Evolutionary conservation across 2,888 invertebrate species (phyloP).

Genomic region (Tiliacea citrago): DNA sequence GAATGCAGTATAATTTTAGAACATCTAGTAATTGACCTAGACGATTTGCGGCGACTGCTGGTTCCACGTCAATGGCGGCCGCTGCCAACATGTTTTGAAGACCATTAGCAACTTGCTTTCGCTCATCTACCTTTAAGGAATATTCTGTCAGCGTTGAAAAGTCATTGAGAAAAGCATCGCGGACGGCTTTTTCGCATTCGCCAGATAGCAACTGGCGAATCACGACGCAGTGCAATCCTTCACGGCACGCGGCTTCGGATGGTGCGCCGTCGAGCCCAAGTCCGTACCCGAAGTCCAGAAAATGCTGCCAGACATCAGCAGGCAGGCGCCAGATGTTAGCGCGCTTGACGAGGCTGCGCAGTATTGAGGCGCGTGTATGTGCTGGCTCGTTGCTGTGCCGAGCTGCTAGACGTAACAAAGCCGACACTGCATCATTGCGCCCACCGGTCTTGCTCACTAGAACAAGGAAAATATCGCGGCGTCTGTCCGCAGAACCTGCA

Average conservation of each 20-base stretch:
- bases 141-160: slow-evolving; percentile 77
- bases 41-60: slow-evolving; percentile 44
- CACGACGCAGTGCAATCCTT: slow-evolving; percentile 80
- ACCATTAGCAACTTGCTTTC: slow-evolving; percentile 59
- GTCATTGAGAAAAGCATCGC: slow-evolving; percentile 70
- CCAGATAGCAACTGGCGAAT: slow-evolving; percentile 73
- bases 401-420: slow-evolving; percentile 72
- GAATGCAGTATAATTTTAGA: slow-evolving; percentile 69
- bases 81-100: slow-evolving; percentile 68
- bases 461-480: slow-evolving; percentile 81
- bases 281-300: slow-evolving; percentile 75
- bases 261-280: slow-evolving; percentile 78
- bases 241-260: slow-evolving; percentile 73
- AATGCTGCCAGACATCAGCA: slow-evolving; percentile 71
- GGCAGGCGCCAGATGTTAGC: slow-evolving; percentile 79
- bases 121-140: slow-evolving; percentile 71
- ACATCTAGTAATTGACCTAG: slow-evolving; percentile 70
- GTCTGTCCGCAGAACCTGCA: slow-evolving; percentile 73
- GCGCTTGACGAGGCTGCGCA: slow-evolving; percentile 81
- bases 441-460: slow-evolving; percentile 82
- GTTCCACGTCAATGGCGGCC: slow-evolving; percentile 57
- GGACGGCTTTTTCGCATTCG: slow-evolving; percentile 59
- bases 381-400: slow-evolving; percentile 78
- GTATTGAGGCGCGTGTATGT: slow-evolving; percentile 77
- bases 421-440: slow-evolving; percentile 70